Conservation (phyloP, 2,797 vertebrate genomes). For the Kryptolebias ocellatus region DNA sequence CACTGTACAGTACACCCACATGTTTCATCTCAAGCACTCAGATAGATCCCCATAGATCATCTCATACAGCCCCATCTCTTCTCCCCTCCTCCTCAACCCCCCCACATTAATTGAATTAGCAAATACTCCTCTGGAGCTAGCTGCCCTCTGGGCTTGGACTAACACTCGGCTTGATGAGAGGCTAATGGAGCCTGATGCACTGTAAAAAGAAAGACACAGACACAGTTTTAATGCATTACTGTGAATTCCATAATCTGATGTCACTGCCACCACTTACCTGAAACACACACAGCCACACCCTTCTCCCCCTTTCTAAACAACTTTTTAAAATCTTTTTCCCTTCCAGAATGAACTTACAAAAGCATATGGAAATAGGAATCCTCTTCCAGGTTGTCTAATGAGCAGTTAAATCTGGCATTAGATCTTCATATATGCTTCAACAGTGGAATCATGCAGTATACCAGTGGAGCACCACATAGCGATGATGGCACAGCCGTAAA, state of each 20-base stretch:
- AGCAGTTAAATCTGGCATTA: conserved; percentile 59
- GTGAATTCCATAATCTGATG: conserved; percentile 19
- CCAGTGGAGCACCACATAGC: conserved; percentile 24
- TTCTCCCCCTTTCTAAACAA: background rate
- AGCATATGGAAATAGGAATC: conserved; percentile 5
- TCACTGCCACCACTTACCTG: conserved; percentile 28
- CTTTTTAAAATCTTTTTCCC: background rate
- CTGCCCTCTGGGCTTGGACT: conserved; percentile 37
- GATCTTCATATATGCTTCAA: conserved; percentile 19
- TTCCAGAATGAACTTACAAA: conserved; percentile 4
- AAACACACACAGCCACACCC: conserved; percentile 18
- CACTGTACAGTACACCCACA: conserved; percentile 60
- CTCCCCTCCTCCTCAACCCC: conserved; percentile 5
- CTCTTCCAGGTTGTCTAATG: conserved; percentile 57
- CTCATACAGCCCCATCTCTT: conserved; percentile 20
- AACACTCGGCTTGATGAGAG: conserved; percentile 58
- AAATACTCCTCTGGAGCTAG: conserved; percentile 57
- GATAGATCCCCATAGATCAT: conserved; percentile 64
- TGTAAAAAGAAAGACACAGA: conserved; percentile 29
- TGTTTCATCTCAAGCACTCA: conserved; percentile 50
- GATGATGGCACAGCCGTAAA: conserved; percentile 29
- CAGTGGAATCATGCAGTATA: conserved; percentile 40
- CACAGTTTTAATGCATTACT: conserved; percentile 21
- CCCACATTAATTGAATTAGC: conserved; percentile 68
- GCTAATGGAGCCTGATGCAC: conserved; percentile 71